Evolutionary conservation across 2,797 vertebrate species (phyloP).

Genomic region (Neoniphon sammara): DNA sequence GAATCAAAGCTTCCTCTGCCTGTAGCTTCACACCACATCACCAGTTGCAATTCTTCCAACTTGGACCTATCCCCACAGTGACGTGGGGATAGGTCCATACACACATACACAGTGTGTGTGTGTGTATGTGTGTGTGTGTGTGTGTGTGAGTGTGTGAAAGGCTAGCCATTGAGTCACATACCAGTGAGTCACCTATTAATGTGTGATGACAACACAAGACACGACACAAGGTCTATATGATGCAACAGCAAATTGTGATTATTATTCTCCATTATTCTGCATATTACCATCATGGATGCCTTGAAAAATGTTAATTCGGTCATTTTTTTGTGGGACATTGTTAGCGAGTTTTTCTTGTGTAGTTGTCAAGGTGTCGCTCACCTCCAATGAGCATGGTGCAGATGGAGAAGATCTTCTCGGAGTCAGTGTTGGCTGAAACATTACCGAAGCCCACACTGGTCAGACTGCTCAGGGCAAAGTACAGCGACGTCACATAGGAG

Average conservation of each 20-base stretch:
- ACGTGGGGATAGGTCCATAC: too few relatives aligned
- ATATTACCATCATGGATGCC: too few relatives aligned
- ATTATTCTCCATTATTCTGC: too few relatives aligned
- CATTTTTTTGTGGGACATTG: too few relatives aligned
- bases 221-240: neutral
- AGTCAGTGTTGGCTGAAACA: conserved; percentile 91
- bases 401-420: conserved; percentile 95
- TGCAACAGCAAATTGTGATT: neutral
- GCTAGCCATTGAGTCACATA: neutral
- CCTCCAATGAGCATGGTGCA: conserved; percentile 92
- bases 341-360: too few relatives aligned
- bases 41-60: neutral
- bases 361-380: conserved; percentile 59
- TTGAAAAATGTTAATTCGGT: too few relatives aligned
- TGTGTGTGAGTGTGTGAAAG: neutral
- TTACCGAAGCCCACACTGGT: conserved; percentile 95
- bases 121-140: neutral
- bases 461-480: conserved; percentile 93
- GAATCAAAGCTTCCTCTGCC: neutral
- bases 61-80: neutral
- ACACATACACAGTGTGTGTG: too few relatives aligned
- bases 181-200: conserved; percentile 14
- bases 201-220: neutral
- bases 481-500: conserved; percentile 92
- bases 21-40: neutral